These are phyloP conservation scores for Linnaemya tessellans DNA, from an alignment of 2,888 invertebrate genomes.

Conservation along the genomic window DNA sequence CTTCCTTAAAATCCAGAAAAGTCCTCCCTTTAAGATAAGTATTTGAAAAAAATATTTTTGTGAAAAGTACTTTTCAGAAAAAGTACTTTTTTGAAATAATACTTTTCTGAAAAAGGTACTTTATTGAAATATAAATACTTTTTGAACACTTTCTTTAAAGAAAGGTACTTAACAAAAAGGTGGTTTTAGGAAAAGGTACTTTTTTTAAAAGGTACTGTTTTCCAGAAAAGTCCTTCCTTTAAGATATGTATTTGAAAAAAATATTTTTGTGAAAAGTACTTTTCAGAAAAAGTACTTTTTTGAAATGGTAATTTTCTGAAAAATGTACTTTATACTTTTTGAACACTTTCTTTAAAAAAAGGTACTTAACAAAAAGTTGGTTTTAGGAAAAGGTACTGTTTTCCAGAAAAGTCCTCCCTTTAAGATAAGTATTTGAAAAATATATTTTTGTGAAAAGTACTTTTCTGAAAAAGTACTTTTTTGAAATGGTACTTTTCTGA, in stretches of 20 bases:
- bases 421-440: neutral
- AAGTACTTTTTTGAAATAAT: neutral
- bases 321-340: too few relatives aligned
- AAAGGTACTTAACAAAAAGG: too few relatives aligned
- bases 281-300: neutral
- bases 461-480: neutral
- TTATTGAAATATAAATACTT: neutral
- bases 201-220: too few relatives aligned
- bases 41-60: too few relatives aligned
- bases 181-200: too few relatives aligned
- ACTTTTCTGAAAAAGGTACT: neutral
- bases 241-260: too few relatives aligned
- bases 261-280: too few relatives aligned
- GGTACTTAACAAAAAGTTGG: too few relatives aligned
- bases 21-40: too few relatives aligned
- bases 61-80: neutral
- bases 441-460: neutral
- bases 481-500: too few relatives aligned
- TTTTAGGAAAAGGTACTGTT: neutral
- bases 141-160: too few relatives aligned
- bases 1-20: neutral
- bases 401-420: neutral
- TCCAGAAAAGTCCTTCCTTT: too few relatives aligned
- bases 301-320: neutral
- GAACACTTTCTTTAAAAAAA: neutral